Evolutionary conservation across 2,113 vertebrate genomes (phyloP), one percentile per base, ranked within the genome.

Genomic region (Peromyscus maniculatus): DNA sequence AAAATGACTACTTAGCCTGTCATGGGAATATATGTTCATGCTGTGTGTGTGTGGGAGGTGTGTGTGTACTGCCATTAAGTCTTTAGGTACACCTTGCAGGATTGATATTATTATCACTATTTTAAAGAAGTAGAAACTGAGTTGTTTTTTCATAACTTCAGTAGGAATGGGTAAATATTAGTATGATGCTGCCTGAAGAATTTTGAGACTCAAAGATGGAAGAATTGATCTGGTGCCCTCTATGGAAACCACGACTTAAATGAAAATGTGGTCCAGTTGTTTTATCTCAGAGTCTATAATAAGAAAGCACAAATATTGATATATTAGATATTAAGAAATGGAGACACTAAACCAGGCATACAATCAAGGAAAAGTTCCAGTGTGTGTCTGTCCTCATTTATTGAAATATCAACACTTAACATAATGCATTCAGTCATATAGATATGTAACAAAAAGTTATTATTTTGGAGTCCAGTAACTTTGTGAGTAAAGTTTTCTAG

Each of bases 41-140:
- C 52, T 55, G 55, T 55, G 55, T 55, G 39, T 75, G 22, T 43
- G 4, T 75, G 39, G 13, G 22, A 15, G 67, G 17, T 24, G 19
- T 26, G 8, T 55, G 9, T 52, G 33, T 46, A 69, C 2, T 78
- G 46, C 28, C 31, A 13, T 74, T 78, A 82, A 74, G 1, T 72
- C 31, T 24, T 80, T 36, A 1, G 57, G 9, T 62, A 89, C 93
- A 79, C 7, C 39, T 84, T 55, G 10, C 8, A 49, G 72, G 13
- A 55, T 31, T 26, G 10, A 67, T 77, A 80, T 19, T 57, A 95
- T 24, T 57, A 84, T 28, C n/a, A 43, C 13, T 21, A 84, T 83
- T 93, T 91, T 89, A 91, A 95, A 78, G 5, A 91, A 72, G 7
- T 87, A 16, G 43, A 94, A 82, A 92, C 46, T 77, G n/a, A 89